Evolutionary conservation across 1,140 invertebrate species (phyloP).

Genomic region (Nasonia longicornis): DNA sequence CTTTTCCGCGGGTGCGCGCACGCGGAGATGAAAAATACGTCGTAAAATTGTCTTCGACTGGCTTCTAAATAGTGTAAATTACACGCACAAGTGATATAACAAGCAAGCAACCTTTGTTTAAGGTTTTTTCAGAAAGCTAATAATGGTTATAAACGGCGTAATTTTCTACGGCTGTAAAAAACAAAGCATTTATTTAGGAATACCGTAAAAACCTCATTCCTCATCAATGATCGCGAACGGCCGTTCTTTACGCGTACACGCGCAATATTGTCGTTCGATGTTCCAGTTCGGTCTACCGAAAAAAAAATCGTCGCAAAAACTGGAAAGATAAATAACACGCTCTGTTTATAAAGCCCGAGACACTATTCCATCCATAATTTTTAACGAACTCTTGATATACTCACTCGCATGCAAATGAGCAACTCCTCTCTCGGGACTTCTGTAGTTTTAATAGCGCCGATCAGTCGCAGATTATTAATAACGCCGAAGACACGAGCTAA

Average conservation of each 20-base stretch:
- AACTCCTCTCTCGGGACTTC: not conserved
- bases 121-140: not conserved
- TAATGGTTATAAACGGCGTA: not conserved
- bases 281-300: not conserved
- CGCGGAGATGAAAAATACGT: not conserved
- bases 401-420: too few species aligned
- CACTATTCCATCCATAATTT: slow-evolving; percentile 21
- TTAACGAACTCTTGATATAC: slow-evolving; percentile 1
- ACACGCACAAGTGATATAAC: not conserved
- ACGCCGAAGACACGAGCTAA: not conserved
- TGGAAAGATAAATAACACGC: slow-evolving; percentile 2
- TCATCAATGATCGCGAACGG: not conserved
- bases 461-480: not conserved
- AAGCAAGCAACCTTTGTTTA: not conserved
- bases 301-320: slow-evolving; percentile 1
- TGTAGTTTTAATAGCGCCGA: not conserved
- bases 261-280: not conserved
- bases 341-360: not conserved
- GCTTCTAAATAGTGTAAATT: not conserved
- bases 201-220: not conserved
- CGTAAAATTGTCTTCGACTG: not conserved
- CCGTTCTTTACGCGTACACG: too few species aligned
- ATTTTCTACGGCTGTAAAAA: not conserved
- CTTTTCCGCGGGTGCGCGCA: not conserved
- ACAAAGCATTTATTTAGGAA: not conserved